phyloP scores from a whole-genome alignment of 2,888 invertebrate genomes.

The Gortyna flavago region DNA sequence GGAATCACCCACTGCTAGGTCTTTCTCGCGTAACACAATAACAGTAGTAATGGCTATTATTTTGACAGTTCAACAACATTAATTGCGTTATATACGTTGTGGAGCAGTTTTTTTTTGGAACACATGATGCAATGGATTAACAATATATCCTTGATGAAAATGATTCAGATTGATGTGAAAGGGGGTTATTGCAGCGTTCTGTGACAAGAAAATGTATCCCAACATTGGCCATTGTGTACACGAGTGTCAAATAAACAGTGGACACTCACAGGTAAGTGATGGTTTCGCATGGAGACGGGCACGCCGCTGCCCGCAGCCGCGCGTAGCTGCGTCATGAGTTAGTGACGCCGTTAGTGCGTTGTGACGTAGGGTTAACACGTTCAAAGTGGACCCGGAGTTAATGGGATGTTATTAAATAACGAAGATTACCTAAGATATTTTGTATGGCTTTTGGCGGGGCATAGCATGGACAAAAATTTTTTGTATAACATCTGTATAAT shows the following conservation, averaged over 20 bases:
- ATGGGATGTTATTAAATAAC: too few relatives aligned
- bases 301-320: conserved; percentile 69
- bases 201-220: neutral
- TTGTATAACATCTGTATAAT: too few relatives aligned
- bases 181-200: too few relatives aligned
- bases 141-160: too few relatives aligned
- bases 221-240: conserved; percentile 40
- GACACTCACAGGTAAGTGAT: conserved; percentile 80
- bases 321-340: conserved; percentile 72
- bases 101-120: neutral
- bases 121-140: neutral
- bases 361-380: conserved; percentile 38
- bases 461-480: too few relatives aligned
- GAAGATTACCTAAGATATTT: too few relatives aligned
- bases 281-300: conserved; percentile 75
- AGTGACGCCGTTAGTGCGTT: conserved; percentile 61
- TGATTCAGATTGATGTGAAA: neutral
- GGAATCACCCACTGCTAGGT: neutral
- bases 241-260: conserved; percentile 37
- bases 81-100: neutral
- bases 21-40: too few relatives aligned
- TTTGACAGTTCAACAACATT: neutral
- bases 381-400: conserved; percentile 42
- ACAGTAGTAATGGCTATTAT: neutral
- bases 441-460: too few relatives aligned